phyloP scores from a whole-genome alignment of 1,140 invertebrate species.

The Drosophila novamexicana region DNA sequence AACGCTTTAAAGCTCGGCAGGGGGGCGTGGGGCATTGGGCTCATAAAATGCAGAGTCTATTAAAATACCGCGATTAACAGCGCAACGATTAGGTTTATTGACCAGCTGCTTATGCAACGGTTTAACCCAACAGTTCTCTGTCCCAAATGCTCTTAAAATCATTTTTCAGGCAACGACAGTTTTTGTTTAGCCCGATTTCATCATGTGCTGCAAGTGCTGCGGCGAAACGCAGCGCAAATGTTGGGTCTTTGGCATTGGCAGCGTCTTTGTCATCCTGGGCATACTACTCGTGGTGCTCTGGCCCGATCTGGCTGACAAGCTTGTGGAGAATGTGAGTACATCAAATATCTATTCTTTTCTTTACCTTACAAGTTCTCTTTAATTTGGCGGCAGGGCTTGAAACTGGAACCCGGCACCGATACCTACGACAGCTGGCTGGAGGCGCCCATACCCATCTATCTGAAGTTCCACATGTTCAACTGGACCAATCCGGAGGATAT shows the following conservation, averaged over 20 bases:
- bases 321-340: slow-evolving; percentile 67
- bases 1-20: neutral
- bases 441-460: slow-evolving; percentile 90
- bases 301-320: slow-evolving; percentile 56
- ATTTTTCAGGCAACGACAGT: slow-evolving; percentile 1
- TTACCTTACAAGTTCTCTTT: no score
- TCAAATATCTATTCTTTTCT: neutral
- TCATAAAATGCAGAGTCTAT: slow-evolving; percentile 34
- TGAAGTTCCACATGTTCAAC: slow-evolving; percentile 92
- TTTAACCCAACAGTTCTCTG: slow-evolving; percentile 7
- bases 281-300: slow-evolving; percentile 63
- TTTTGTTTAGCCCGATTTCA: slow-evolving; percentile 14
- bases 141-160: slow-evolving; percentile 44
- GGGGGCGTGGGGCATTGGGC: slow-evolving; percentile 41
- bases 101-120: slow-evolving; percentile 38
- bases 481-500: slow-evolving; percentile 92
- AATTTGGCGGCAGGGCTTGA: slow-evolving; percentile 86
- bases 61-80: slow-evolving; percentile 56
- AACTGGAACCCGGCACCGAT: slow-evolving; percentile 86
- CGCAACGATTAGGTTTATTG: slow-evolving; percentile 44
- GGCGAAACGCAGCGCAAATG: slow-evolving; percentile 76
- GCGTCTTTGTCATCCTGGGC: slow-evolving; percentile 58
- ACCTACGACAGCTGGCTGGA: slow-evolving; percentile 89
- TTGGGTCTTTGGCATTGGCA: slow-evolving; percentile 79
- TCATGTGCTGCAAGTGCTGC: slow-evolving; percentile 79